Evolutionary conservation across 2,888 invertebrate species (phyloP).

Genomic region (Stenodema calcarata): DNA sequence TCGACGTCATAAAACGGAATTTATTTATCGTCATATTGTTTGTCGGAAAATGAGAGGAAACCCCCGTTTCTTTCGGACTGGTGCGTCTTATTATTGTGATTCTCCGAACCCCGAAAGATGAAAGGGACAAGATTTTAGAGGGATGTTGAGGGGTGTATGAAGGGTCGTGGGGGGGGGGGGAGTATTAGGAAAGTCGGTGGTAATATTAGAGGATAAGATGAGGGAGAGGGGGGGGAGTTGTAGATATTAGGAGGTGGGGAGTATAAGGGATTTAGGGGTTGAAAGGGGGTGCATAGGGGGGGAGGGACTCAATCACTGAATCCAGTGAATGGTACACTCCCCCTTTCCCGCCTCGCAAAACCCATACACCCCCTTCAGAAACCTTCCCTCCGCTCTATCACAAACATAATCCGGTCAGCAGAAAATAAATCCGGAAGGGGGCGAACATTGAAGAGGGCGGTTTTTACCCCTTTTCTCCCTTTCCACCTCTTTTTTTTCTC

Average conservation of each 20-base stretch:
- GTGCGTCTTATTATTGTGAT: not conserved
- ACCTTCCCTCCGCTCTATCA: too few species aligned
- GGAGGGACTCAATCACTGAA: not conserved
- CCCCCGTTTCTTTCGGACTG: not conserved
- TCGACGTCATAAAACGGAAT: not conserved
- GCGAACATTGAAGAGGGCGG: not conserved
- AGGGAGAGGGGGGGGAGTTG: not conserved
- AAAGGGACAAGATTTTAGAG: not conserved
- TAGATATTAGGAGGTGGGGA: not conserved
- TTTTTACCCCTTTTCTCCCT: not conserved
- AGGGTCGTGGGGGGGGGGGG: not conserved
- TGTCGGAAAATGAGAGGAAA: not conserved
- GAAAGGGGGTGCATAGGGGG: not conserved
- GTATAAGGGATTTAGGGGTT: not conserved
- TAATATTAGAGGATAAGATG: not conserved
- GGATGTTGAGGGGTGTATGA: not conserved
- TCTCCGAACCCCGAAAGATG: not conserved
- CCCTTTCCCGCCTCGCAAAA: not conserved
- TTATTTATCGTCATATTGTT: slow-evolving; percentile 2
- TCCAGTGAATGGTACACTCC: not conserved
- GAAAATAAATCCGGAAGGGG: not conserved
- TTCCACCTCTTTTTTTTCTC: not conserved
- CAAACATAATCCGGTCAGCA: slow-evolving; percentile 2
- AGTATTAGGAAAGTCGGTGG: not conserved
- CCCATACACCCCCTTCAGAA: not conserved